phyloP scores from a whole-genome alignment of 2,113 vertebrate genomes.

The Tragulus kanchil region DNA sequence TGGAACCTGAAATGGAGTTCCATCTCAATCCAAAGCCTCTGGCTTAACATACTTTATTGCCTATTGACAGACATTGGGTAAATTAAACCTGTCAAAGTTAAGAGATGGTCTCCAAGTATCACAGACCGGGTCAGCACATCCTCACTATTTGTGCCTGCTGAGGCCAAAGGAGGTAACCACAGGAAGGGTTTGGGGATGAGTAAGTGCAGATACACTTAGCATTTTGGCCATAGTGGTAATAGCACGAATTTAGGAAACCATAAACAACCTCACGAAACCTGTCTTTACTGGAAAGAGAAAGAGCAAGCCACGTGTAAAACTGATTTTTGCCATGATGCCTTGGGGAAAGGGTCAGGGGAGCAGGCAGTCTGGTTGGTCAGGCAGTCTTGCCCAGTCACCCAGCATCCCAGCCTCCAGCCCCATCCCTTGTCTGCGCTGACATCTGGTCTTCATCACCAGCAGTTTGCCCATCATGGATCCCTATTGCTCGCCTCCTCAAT shows the following conservation, averaged over 20 bases:
- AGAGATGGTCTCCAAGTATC: neutral
- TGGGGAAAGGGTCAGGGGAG: neutral
- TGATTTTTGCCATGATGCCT: neutral
- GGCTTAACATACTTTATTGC: neutral
- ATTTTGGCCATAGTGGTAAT: neutral
- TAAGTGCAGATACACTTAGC: neutral
- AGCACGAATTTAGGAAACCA: slow-evolving; percentile 25
- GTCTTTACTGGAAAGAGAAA: neutral
- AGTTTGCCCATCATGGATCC: slow-evolving; percentile 10
- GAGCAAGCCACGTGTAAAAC: neutral
- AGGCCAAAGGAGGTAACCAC: neutral
- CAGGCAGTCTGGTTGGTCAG: neutral
- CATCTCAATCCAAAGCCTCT: neutral
- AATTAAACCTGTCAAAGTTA: neutral
- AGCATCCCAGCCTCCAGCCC: neutral
- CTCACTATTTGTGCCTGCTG: neutral
- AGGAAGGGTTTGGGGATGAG: neutral
- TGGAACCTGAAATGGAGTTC: neutral
- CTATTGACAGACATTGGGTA: neutral
- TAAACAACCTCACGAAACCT: neutral
- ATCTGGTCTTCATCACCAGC: slow-evolving; percentile 37
- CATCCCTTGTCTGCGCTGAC: slow-evolving; percentile 19
- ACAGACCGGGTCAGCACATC: neutral
- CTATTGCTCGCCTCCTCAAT: neutral
- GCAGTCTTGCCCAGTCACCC: neutral